Conservation (phyloP, 2,113 vertebrate species). For the Dipodomys spectabilis region DNA sequence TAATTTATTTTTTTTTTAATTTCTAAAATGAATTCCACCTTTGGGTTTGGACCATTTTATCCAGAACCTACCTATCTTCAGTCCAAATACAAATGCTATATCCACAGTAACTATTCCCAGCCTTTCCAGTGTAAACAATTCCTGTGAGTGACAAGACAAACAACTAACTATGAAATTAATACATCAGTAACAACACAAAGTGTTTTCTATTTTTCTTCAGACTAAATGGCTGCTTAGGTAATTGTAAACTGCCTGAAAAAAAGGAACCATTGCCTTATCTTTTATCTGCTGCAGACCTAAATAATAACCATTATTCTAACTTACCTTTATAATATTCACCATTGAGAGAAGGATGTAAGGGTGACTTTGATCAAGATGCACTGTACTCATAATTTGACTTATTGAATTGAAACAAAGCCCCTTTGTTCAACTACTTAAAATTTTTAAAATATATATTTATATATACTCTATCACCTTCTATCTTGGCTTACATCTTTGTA, state of each 20-base stretch:
- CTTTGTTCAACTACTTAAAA: no score
- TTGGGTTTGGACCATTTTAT: neutral
- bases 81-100: neutral
- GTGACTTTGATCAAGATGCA: no score
- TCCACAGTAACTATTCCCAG: neutral
- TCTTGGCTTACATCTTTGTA: neutral
- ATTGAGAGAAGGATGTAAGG: no score
- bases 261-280: neutral
- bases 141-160: neutral
- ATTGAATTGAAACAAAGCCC: no score
- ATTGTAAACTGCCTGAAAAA: neutral
- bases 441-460: no score
- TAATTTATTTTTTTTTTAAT: neutral
- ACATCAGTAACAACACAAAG: neutral
- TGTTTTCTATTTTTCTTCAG: neutral
- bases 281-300: neutral
- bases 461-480: neutral
- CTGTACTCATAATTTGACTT: no score
- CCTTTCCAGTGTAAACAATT: neutral
- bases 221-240: neutral
- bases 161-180: neutral
- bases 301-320: neutral
- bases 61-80: neutral
- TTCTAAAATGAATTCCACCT: neutral
- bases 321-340: no score